A percentile compares a stretch with the other conserved stretches of the same genome.
phyloP scores from a whole-genome alignment of 2,113 vertebrate species.

The pig (Sus scrofa) region DNA sequence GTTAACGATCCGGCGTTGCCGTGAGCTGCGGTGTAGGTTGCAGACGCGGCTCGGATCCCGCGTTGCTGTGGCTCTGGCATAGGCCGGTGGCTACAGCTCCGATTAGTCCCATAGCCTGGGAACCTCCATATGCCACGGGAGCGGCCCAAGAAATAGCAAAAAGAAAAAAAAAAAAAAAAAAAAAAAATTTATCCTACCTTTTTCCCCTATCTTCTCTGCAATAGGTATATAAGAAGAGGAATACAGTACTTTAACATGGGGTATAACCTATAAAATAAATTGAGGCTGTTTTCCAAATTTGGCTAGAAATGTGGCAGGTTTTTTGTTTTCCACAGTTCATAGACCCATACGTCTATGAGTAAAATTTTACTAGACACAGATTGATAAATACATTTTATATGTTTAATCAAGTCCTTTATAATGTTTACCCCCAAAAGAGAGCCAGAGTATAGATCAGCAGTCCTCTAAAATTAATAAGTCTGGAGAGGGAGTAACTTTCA shows the following conservation, averaged over 20 bases:
- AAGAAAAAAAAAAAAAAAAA: no score
- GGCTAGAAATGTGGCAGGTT: neutral
- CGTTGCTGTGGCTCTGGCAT: no score
- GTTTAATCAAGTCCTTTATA: neutral
- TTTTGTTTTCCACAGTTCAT: neutral
- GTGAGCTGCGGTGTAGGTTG: no score
- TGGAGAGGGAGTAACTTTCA: neutral
- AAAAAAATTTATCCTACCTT: neutral
- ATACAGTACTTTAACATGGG: neutral
- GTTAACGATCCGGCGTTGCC: no score
- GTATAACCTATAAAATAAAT: neutral
- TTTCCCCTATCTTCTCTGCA: neutral
- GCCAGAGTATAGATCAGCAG: neutral
- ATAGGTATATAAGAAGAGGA: neutral
- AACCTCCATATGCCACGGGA: no score
- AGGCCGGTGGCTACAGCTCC: no score
- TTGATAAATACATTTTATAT: neutral
- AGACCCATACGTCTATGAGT: neutral
- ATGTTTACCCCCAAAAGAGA: neutral
- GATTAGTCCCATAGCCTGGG: no score
- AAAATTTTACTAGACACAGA: neutral
- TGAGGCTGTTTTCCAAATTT: conserved; percentile 2
- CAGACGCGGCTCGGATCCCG: no score
- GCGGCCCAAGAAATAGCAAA: no score
- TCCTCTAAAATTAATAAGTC: neutral